Evolutionary conservation across 2,113 vertebrate genomes (phyloP).

Genomic region (Tychaedon coryphoeus): DNA sequence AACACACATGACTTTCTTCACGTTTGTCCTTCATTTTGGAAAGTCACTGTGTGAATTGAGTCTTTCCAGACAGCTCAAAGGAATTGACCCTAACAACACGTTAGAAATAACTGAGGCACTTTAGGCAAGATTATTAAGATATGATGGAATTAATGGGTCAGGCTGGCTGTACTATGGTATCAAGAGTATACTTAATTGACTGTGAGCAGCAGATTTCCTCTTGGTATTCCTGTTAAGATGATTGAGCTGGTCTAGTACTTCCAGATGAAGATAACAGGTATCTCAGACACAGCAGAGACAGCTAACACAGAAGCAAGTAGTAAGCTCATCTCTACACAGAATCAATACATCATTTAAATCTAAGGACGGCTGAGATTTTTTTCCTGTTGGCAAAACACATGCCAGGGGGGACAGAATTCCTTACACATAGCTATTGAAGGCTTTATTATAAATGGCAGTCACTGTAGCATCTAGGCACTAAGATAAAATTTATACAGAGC

Average conservation of each 20-base stretch:
- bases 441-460: conserved; percentile 49
- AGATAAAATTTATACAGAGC: conserved; percentile 22
- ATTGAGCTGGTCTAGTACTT: background rate
- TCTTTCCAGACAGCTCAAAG: background rate
- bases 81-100: background rate
- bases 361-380: background rate
- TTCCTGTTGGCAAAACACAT: background rate
- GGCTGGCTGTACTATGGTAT: background rate
- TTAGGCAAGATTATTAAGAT: conserved; percentile 22
- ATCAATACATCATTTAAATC: background rate
- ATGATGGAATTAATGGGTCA: background rate
- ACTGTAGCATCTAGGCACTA: conserved; percentile 59
- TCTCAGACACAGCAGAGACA: background rate
- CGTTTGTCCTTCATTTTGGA: background rate
- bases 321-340: background rate
- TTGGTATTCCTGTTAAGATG: background rate
- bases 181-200: background rate
- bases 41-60: background rate
- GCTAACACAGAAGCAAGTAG: background rate
- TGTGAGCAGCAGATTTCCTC: background rate
- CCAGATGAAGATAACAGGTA: background rate
- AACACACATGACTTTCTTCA: background rate
- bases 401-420: background rate
- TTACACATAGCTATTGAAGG: background rate
- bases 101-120: conserved; percentile 58